Evolutionary conservation across 1,140 invertebrate species (phyloP).

Genomic region (Acromyrmex charruanus): DNA sequence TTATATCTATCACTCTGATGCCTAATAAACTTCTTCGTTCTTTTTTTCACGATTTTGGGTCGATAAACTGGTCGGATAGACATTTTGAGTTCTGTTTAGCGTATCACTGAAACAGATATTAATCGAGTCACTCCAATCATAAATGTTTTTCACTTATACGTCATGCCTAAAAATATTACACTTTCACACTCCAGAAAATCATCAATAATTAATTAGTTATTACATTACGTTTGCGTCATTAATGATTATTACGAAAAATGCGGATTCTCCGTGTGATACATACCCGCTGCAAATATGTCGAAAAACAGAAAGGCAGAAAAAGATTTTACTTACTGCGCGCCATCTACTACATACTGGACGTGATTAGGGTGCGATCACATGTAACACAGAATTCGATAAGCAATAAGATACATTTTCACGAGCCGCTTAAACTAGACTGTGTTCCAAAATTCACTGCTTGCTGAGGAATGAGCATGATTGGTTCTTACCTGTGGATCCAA

Average conservation of each 20-base stretch:
- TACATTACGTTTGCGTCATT: not conserved
- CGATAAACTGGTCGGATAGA: constrained; percentile 95
- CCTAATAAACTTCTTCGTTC: constrained; percentile 98
- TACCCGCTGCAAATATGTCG: constrained; percentile 19
- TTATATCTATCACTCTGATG: constrained; percentile 99
- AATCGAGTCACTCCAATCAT: constrained; percentile 26
- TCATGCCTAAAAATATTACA: constrained; percentile 5
- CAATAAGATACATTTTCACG: no score
- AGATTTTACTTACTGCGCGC: not conserved
- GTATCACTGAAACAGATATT: constrained; percentile 71
- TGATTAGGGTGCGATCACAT: no score
- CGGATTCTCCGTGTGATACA: constrained; percentile 18
- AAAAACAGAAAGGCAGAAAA: not conserved
- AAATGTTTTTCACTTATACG: not conserved
- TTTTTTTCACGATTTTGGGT: constrained; percentile 97
- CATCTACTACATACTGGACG: no score
- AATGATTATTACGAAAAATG: constrained; percentile 14
- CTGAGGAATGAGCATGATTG: no score
- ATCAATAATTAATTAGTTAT: not conserved
- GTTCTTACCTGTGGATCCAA: no score
- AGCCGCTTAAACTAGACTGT: no score
- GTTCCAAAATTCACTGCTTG: no score
- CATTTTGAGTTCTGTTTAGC: constrained; percentile 87
- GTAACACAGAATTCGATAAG: no score
- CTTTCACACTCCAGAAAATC: not conserved